Evolutionary conservation across 2,888 invertebrate species (phyloP), one percentile per base, ranked within the genome.

Genomic region (Ormyrus nitidulus): DNA sequence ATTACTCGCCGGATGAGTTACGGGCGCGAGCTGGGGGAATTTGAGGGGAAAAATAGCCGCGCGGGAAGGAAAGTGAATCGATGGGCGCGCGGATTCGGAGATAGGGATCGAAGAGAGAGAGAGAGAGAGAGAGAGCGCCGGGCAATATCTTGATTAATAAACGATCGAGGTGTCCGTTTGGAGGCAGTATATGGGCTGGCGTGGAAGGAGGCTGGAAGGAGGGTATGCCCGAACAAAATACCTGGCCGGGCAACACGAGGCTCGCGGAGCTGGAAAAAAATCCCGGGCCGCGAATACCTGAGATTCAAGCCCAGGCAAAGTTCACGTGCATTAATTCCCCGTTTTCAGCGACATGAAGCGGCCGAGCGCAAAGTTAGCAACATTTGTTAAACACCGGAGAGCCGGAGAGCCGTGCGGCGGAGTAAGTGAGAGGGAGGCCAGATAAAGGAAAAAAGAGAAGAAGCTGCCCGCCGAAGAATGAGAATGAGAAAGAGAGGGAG

Each of bases 341-440:
- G 62, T 69, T 77, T 69, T 69, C 69, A 77, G 77, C 69, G 69
- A 69, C 69, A 70, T 74, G 51, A 46, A 65, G 65, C 61, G 59
- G 13, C 68, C 71, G 51, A 34, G 74, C 65, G 34, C 49, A 65
- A 73, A 68, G n/a, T 72, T 59, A 13, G 59, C 77, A 54, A 61
- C 68, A 78, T 72, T 78, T 61, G 78, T 72, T 78, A 72, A 78
- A 78, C 72, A 77, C 70, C 70, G 64, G 70, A 77, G 77, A 77
- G 66, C 10, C 34, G 34, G 34, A 34, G 34, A 34, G 34, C 34
- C 34, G 34, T 4, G 34, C 34, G 3, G 34, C 34, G 4, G 34
- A 34, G 34, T 34, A 34, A 34, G 34, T 34, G 34, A 49, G 70
- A 66, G 56, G 74, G 62, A 76, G 34, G 34, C 34, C 54, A 71